A percentile compares a stretch with the other conserved stretches of the same genome.
These are phyloP conservation scores for Hormiphora californensis DNA, from an alignment of 37 sponge, comb jelly and placozoan species.

Conservation along the genomic window DNA sequence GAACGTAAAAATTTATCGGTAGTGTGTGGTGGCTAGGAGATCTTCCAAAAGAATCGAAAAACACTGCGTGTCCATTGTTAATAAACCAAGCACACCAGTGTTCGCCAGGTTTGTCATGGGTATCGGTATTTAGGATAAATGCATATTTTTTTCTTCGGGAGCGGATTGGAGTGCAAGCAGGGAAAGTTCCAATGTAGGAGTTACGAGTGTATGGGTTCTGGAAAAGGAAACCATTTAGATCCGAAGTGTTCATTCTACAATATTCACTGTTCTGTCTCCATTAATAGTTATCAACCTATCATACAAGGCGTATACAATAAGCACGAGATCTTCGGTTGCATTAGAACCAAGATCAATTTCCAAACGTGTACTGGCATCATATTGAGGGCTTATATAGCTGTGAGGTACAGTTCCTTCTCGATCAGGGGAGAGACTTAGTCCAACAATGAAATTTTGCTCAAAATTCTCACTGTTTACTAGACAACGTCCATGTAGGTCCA, in stretches of 20 bases:
- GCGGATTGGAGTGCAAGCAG: too few relatives aligned
- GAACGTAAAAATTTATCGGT: background rate
- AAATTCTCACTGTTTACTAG: background rate
- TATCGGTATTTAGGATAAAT: background rate
- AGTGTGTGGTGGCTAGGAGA: background rate
- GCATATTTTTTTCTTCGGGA: background rate
- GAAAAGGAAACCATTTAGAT: background rate
- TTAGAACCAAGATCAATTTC: background rate
- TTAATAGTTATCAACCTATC: background rate
- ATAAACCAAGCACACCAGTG: constrained; percentile 28
- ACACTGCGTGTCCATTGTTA: background rate
- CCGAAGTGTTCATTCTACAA: constrained; percentile 7
- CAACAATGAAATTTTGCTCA: constrained; percentile 16
- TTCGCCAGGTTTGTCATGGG: background rate
- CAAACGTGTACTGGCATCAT: background rate
- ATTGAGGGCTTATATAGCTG: constrained; percentile 10
- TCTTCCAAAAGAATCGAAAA: constrained; percentile 11
- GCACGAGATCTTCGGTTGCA: background rate
- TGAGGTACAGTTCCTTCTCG: background rate
- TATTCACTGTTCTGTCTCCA: background rate
- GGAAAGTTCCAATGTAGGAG: constrained; percentile 2
- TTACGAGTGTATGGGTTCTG: background rate
- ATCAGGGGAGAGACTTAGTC: background rate
- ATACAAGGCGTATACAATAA: background rate
- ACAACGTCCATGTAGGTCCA: background rate